These are phyloP conservation scores for Callopanchax toddi DNA, from an alignment of 2,113 vertebrate species.

Conservation along the genomic window DNA sequence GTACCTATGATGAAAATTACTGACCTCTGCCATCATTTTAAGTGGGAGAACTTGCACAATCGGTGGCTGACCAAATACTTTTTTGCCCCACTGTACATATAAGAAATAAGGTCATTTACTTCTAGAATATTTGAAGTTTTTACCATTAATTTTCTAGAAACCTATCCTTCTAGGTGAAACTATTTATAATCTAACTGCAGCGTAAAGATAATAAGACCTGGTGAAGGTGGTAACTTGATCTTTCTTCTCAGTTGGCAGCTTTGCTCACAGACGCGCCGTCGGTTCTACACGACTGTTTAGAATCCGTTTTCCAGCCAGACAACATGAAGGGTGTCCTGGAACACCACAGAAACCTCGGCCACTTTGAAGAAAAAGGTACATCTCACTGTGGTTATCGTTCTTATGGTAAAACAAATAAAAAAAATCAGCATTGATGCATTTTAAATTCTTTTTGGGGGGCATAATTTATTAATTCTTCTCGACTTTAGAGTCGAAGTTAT, in stretches of 20 bases:
- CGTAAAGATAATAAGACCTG: neutral
- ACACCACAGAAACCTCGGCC: constrained; percentile 71
- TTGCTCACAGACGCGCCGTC: constrained; percentile 65
- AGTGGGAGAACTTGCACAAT: too few species aligned
- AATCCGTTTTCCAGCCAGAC: constrained; percentile 58
- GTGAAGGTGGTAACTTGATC: constrained; percentile 13
- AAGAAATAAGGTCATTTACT: neutral
- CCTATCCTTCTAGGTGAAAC: neutral
- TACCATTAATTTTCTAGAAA: neutral
- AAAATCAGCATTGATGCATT: too few species aligned
- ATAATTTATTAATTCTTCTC: neutral
- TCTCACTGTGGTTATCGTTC: too few species aligned
- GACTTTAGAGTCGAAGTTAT: constrained; percentile 57
- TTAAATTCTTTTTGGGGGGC: constrained; percentile 6
- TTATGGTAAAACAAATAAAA: too few species aligned
- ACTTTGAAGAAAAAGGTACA: constrained; percentile 72
- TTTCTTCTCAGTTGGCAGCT: constrained; percentile 64
- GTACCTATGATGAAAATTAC: too few species aligned
- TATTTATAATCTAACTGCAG: neutral
- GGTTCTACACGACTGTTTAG: constrained; percentile 72
- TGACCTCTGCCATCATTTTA: too few species aligned
- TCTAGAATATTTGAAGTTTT: too few species aligned
- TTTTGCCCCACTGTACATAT: too few species aligned
- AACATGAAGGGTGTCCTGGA: constrained; percentile 71
- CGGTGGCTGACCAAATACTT: too few species aligned